These are phyloP conservation scores for Latrodectus elegans DNA, from an alignment of 2,888 invertebrate genomes.

Conservation along the genomic window DNA sequence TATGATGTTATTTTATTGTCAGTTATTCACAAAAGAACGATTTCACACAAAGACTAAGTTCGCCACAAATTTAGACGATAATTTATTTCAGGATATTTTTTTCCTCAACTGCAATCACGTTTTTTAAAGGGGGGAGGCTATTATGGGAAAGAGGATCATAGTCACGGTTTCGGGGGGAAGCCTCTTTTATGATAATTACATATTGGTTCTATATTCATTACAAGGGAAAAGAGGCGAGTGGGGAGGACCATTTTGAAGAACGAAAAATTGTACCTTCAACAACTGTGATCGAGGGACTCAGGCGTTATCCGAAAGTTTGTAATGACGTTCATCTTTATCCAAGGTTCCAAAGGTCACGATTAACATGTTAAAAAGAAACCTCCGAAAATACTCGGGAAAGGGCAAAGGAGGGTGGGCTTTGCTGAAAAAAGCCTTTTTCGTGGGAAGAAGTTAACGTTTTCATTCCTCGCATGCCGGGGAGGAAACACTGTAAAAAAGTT, in stretches of 20 bases:
- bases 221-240: neutral
- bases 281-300: slow-evolving; percentile 25
- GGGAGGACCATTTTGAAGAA: slow-evolving; percentile 7
- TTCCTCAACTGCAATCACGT: slow-evolving; percentile 5
- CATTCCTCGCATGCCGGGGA: too few species aligned
- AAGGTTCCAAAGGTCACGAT: slow-evolving; percentile 53
- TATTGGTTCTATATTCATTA: slow-evolving; percentile 56
- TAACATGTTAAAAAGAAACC: slow-evolving; percentile 52
- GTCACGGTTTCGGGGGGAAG: slow-evolving; percentile 7
- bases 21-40: neutral
- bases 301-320: slow-evolving; percentile 10
- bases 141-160: neutral
- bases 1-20: neutral
- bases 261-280: slow-evolving; percentile 28
- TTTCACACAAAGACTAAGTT: neutral
- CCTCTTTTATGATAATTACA: slow-evolving; percentile 58
- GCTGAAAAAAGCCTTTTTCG: slow-evolving; percentile 1
- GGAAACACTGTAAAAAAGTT: too few species aligned
- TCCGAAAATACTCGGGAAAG: neutral
- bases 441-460: slow-evolving; percentile 10
- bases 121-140: neutral
- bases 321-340: slow-evolving; percentile 51
- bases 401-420: neutral
- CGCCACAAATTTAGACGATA: neutral
- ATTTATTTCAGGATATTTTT: neutral